These are phyloP conservation scores for Enteromius paludinosus DNA, from an alignment of 2,797 vertebrate genomes.

Conservation along the genomic window DNA sequence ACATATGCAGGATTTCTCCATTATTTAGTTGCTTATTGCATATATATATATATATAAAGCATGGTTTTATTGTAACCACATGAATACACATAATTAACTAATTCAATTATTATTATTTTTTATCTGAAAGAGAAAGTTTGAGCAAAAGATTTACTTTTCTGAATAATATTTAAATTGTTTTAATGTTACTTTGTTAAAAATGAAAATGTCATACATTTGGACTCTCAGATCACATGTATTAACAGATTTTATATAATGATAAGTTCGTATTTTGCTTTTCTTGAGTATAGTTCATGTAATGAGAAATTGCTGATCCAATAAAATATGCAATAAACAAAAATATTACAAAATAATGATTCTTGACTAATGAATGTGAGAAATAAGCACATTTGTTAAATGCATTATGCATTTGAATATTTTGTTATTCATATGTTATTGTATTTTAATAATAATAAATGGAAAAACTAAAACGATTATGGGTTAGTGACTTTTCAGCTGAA, in stretches of 20 bases:
- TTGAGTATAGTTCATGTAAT: neutral
- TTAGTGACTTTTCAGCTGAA: neutral
- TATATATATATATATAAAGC: too few relatives aligned
- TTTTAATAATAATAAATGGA: neutral
- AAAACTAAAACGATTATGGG: neutral
- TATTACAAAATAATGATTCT: neutral
- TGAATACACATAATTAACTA: too few relatives aligned
- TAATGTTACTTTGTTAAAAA: neutral
- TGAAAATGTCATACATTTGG: neutral
- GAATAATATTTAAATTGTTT: neutral
- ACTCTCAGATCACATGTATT: too few relatives aligned
- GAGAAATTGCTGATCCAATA: neutral
- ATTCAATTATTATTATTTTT: too few relatives aligned
- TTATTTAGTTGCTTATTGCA: too few relatives aligned
- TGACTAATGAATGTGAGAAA: neutral
- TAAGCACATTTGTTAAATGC: neutral
- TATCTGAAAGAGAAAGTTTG: neutral
- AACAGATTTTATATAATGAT: neutral
- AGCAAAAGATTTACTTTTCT: neutral
- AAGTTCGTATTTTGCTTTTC: neutral
- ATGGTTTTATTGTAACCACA: too few relatives aligned
- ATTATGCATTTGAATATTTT: neutral
- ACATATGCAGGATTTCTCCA: too few relatives aligned
- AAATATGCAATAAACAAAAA: too few relatives aligned
- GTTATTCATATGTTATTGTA: too few relatives aligned